Evolutionary conservation across 2,797 vertebrate genomes (phyloP).

Genomic region (Otolemur crassicaudatus): DNA sequence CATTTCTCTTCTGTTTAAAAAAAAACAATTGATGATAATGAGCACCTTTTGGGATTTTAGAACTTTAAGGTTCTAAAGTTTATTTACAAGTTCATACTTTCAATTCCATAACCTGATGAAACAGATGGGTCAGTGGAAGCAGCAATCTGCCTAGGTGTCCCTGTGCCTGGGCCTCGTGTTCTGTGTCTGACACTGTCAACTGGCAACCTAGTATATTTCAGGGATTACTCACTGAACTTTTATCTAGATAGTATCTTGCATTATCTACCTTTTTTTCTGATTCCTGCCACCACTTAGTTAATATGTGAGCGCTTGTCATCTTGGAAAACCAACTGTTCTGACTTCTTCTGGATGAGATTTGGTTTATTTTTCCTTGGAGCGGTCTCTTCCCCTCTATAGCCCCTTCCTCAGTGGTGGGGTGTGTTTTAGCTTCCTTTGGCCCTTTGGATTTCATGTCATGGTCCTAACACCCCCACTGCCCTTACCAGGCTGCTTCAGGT

Average conservation of each 20-base stretch:
- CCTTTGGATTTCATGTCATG: accelerated
- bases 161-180: background rate
- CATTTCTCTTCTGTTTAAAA: background rate
- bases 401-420: background rate
- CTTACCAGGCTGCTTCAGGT: background rate
- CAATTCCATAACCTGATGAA: background rate
- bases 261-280: too few species aligned
- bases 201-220: background rate
- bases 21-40: accelerated
- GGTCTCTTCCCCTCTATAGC: background rate
- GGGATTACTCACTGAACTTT: background rate
- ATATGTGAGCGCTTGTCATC: background rate
- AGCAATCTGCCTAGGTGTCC: accelerated
- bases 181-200: background rate
- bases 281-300: background rate
- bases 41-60: background rate
- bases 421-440: background rate
- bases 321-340: background rate
- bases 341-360: background rate
- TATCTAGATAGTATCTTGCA: background rate
- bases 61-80: background rate
- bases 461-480: background rate
- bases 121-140: background rate
- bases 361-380: too few species aligned
- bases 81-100: too few species aligned